Conservation (phyloP, 2,113 vertebrate genomes). For the Madoqua kirkii region DNA sequence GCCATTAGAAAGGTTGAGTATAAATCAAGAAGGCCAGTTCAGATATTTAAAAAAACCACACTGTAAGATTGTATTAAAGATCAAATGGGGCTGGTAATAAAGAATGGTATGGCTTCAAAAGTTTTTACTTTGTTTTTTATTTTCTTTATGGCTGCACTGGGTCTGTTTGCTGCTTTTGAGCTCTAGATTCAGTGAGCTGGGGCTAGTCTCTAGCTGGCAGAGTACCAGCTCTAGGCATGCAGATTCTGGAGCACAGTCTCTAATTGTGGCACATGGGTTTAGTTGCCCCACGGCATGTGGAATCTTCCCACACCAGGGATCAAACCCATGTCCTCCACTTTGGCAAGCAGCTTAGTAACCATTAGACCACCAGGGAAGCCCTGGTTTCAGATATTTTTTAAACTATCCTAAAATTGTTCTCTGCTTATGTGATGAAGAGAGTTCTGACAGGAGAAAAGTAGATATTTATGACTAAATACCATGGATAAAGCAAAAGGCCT, state of each 20-base stretch:
- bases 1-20: not conserved
- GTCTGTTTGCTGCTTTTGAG: not conserved
- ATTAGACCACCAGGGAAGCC: not conserved
- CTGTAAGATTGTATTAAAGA: not conserved
- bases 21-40: not conserved
- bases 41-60: not conserved
- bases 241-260: not conserved
- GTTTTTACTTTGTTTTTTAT: not conserved
- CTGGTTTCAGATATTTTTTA: not conserved
- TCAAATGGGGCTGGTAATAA: not conserved
- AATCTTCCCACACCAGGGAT: not conserved
- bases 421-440: not conserved
- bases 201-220: not conserved
- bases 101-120: not conserved
- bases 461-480: not conserved
- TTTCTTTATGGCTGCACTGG: not conserved
- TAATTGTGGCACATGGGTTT: not conserved
- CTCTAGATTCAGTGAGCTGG: rapidly evolving
- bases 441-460: not conserved
- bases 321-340: not conserved
- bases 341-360: not conserved
- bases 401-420: not conserved
- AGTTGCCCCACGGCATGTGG: not conserved
- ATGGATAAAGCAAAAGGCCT: not conserved
- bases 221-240: not conserved